Evolutionary conservation across 1,140 invertebrate species (phyloP).

Genomic region (Micrasema longulum): DNA sequence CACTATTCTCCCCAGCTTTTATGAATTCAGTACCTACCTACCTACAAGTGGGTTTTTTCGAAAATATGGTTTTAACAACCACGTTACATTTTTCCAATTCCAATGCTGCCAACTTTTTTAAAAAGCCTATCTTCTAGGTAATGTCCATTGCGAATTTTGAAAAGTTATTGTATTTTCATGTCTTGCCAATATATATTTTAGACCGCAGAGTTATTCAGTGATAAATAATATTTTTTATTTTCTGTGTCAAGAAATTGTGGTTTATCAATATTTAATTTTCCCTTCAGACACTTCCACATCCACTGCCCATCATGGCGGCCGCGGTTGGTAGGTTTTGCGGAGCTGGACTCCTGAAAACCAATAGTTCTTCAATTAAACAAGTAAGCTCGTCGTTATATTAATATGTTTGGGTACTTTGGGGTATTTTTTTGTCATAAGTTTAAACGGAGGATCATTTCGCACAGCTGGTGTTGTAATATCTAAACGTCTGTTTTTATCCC

Average conservation of each 20-base stretch:
- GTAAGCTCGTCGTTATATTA: constrained; percentile 12
- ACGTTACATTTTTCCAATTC: constrained; percentile 19
- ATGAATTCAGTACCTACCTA: too few relatives aligned
- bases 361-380: constrained; percentile 45
- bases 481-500: too few relatives aligned
- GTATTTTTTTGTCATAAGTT: neutral
- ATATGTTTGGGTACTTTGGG: neutral
- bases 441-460: neutral
- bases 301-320: constrained; percentile 80
- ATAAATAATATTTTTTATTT: neutral
- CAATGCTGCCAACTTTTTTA: constrained; percentile 30
- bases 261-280: constrained; percentile 32
- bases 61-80: constrained; percentile 10
- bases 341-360: constrained; percentile 75
- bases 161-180: constrained; percentile 19
- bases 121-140: constrained; percentile 12
- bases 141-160: constrained; percentile 32
- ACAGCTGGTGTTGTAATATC: too few relatives aligned
- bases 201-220: neutral
- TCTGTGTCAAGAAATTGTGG: neutral
- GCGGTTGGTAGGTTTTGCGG: constrained; percentile 84
- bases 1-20: too few relatives aligned
- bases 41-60: too few relatives aligned
- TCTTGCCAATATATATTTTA: neutral
- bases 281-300: constrained; percentile 33